Evolutionary conservation across 53 echinoderm and acorn worm genomes (phyloP).

Genomic region (Echinarachnius parma): DNA sequence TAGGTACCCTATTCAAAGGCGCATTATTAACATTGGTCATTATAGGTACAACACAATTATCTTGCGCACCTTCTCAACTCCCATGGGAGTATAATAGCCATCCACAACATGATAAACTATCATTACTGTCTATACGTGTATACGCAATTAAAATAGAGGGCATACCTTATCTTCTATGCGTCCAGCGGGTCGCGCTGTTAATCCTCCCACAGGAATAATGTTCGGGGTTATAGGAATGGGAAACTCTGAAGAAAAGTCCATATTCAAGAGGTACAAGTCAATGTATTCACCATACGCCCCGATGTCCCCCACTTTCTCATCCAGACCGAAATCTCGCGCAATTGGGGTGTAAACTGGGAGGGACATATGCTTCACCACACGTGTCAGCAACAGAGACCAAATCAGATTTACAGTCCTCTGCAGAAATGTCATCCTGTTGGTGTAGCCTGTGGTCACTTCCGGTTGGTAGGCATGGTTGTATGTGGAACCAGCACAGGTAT

Average conservation of each 20-base stretch:
- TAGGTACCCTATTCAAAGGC: too few species aligned
- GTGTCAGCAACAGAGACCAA: not conserved
- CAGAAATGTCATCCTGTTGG: constrained; percentile 34
- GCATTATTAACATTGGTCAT: too few species aligned
- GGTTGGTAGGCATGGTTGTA: constrained; percentile 32
- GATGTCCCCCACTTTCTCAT: not conserved
- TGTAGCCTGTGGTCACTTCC: constrained; percentile 6
- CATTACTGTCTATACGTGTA: too few species aligned
- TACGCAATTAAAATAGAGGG: too few species aligned
- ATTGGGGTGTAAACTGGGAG: not conserved
- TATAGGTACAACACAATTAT: too few species aligned
- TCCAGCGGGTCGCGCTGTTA: constrained; percentile 8
- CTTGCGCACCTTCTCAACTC: too few species aligned
- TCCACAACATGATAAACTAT: too few species aligned
- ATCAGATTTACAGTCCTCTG: constrained; percentile 22
- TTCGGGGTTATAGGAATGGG: constrained; percentile 28
- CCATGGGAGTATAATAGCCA: too few species aligned
- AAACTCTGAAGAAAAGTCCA: constrained; percentile 37
- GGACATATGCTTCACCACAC: not conserved
- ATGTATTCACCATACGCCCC: not conserved
- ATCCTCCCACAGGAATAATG: constrained; percentile 31
- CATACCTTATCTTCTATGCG: too few species aligned
- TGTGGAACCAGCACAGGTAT: constrained; percentile 2
- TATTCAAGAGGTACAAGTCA: constrained; percentile 24
- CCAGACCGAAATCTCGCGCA: constrained; percentile 6